A percentile compares a stretch with the other conserved stretches of the same genome.
These are phyloP conservation scores for Steinernema hermaphroditum DNA, from an alignment of 2,888 invertebrate species.

Conservation along the genomic window DNA sequence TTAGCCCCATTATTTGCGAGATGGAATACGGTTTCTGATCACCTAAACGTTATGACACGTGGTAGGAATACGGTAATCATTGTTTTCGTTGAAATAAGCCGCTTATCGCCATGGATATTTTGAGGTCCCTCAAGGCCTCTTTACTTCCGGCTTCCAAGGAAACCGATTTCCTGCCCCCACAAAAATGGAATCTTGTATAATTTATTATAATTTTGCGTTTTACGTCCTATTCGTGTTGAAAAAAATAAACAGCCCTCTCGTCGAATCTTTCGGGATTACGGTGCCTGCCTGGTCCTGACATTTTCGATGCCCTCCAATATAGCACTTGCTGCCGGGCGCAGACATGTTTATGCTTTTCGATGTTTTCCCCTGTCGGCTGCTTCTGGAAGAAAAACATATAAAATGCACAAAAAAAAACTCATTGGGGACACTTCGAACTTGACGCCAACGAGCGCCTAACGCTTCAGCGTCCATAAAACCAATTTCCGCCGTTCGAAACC, in stretches of 20 bases:
- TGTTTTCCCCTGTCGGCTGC: constrained; percentile 2
- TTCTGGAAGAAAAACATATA: not conserved
- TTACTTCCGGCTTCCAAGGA: too few species aligned
- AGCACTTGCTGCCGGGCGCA: too few species aligned
- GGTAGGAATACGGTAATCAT: too few species aligned
- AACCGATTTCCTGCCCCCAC: too few species aligned
- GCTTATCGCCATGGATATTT: too few species aligned
- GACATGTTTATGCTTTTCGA: not conserved
- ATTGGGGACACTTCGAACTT: not conserved
- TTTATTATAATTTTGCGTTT: not conserved
- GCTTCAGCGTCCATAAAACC: not conserved
- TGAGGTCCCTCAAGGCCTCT: too few species aligned
- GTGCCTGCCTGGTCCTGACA: constrained; percentile 8
- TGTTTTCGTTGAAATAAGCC: too few species aligned
- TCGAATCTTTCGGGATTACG: constrained; percentile 22
- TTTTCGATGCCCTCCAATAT: not conserved
- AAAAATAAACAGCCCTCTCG: too few species aligned
- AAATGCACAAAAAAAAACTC: not conserved
- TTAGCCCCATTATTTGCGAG: not conserved
- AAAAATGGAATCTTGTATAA: too few species aligned
- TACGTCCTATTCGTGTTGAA: too few species aligned
- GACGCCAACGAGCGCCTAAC: not conserved
- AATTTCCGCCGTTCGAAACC: constrained; percentile 16
- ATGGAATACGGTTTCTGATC: not conserved
- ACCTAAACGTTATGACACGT: too few species aligned